Evolutionary conservation across 1,140 invertebrate species (phyloP), one percentile per base, ranked within the genome.

Genomic region (Trachelipus rathkii): DNA sequence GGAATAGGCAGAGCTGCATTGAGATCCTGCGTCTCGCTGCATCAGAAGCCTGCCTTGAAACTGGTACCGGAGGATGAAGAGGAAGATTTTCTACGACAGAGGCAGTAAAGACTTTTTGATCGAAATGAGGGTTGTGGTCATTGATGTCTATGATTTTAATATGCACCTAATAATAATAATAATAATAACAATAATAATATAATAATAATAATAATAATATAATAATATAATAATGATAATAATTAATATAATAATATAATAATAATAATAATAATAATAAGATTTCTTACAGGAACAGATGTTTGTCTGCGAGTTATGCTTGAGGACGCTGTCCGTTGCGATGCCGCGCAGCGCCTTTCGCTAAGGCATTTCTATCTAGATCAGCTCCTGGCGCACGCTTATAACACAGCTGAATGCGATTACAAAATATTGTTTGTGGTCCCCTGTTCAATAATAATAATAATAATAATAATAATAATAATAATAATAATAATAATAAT

Each of bases 111-210:
- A 88, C 87, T 68, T 90, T 88, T 77, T 91, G 89, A 0, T 87
- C 89, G 83, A 95, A 95, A 74, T 90, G 86, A 0, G 94, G 94
- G 5, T 89, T 82, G 84, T 95, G 93, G 83, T 96, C 94, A 84
- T 95, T 95, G 0, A 92, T 89, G 84, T 96, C 93, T 21, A 88
- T 82, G 0, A 96, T 87, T 83, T 89, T 90, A n/a, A 96, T 89
- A 82, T 91, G 87, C 0, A 86, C 75, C 81, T 80, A 1, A 78
- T 73, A 72, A 21, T 33, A n/a, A n/a, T n/a, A n/a, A n/a, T n/a
- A n/a, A n/a, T n/a, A n/a, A n/a, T n/a, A n/a, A n/a, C n/a, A n/a
- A n/a, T n/a, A n/a, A n/a, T n/a, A n/a, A n/a, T n/a, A n/a, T n/a
- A n/a, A n/a, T n/a, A n/a, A n/a, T n/a, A n/a, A n/a, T n/a, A n/a